A percentile compares a stretch with the other conserved stretches of the same genome.
Evolutionary conservation across 2,888 invertebrate species (phyloP).

Genomic region (Lepidocyrtoides sp.): DNA sequence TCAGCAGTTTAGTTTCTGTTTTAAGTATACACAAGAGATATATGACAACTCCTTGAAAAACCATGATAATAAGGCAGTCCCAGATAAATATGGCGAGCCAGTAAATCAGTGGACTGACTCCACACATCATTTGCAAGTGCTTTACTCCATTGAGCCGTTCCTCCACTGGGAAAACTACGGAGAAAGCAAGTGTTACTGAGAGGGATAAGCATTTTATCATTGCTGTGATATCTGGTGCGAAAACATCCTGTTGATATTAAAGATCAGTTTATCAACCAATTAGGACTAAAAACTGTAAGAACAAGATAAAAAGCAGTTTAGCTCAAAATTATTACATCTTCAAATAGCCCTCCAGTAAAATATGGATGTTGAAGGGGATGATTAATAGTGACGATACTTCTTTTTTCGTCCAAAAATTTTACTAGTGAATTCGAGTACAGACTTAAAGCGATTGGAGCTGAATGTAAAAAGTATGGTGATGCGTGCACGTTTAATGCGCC

Average conservation of each 20-base stretch:
- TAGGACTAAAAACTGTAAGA: too few species aligned
- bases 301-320: too few species aligned
- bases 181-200: conserved; percentile 84
- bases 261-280: too few species aligned
- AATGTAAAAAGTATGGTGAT: conserved; percentile 79
- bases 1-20: too few species aligned
- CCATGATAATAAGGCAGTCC: conserved; percentile 86
- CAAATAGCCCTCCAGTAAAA: too few species aligned
- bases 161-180: conserved; percentile 85
- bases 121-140: conserved; percentile 86
- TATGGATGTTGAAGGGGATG: conserved; percentile 79
- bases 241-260: not conserved
- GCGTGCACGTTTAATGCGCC: conserved; percentile 69
- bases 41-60: not conserved
- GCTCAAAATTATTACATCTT: too few species aligned
- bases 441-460: conserved; percentile 79
- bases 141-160: conserved; percentile 86
- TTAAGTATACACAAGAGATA: too few species aligned
- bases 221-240: conserved; percentile 56
- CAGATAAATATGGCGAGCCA: conserved; percentile 87
- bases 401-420: conserved; percentile 15
- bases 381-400: conserved; percentile 76
- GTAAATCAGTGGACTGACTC: conserved; percentile 86
- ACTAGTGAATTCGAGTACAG: conserved; percentile 79
- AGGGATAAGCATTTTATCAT: conserved; percentile 85